These are phyloP conservation scores for Dorcus hopei DNA, from an alignment of 2,888 invertebrate species.

Conservation along the genomic window DNA sequence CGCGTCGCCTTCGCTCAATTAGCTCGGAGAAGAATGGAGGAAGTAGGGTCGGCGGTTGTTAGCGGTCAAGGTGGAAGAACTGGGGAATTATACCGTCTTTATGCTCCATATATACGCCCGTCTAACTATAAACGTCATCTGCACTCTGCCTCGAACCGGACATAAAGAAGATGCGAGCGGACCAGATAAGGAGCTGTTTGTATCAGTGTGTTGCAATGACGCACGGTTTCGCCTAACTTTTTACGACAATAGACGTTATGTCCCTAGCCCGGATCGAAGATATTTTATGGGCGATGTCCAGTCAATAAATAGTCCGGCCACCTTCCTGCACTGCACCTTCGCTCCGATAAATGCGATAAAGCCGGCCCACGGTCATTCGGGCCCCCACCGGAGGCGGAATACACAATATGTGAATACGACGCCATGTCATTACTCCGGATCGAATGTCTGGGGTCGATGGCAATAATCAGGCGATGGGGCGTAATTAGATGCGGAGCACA, in stretches of 20 bases:
- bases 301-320: constrained; percentile 50
- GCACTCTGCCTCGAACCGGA: constrained; percentile 17
- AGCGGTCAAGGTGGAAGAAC: constrained; percentile 26
- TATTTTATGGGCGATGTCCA: constrained; percentile 52
- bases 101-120: constrained; percentile 27
- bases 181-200: constrained; percentile 33
- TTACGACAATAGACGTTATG: constrained; percentile 44
- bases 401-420: constrained; percentile 41
- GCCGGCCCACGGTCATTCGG: constrained; percentile 34
- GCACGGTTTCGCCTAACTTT: constrained; percentile 44
- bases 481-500: constrained; percentile 49
- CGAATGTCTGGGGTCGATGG: constrained; percentile 32
- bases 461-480: constrained; percentile 41
- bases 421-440: constrained; percentile 11
- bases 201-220: constrained; percentile 47
- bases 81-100: constrained; percentile 29
- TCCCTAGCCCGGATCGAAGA: constrained; percentile 46
- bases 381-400: constrained; percentile 43
- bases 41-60: constrained; percentile 23
- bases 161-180: constrained; percentile 18
- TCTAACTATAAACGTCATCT: constrained; percentile 30
- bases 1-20: constrained; percentile 57
- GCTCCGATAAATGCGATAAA: constrained; percentile 35
- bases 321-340: constrained; percentile 37
- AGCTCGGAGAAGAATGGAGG: constrained; percentile 55